Conservation (phyloP, 1,140 invertebrate species). For the Coelopa frigida region DNA sequence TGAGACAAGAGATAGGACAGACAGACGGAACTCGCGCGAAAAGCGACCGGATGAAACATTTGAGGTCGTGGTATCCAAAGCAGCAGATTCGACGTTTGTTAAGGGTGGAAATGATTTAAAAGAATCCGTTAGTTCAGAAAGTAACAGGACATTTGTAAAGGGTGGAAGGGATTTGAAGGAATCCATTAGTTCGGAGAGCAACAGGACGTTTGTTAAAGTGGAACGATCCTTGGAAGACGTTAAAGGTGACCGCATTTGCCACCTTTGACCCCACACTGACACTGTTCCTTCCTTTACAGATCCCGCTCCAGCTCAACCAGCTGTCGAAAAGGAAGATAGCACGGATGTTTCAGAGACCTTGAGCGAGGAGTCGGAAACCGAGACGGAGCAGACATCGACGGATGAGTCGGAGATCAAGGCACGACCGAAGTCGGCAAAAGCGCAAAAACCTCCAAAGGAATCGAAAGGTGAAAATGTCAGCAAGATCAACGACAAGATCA, state of each 20-base stretch:
- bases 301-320: too few relatives aligned
- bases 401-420: too few relatives aligned
- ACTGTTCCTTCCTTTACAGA: too few relatives aligned
- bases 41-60: not conserved
- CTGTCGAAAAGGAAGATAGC: too few relatives aligned
- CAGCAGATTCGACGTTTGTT: not conserved
- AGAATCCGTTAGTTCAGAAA: not conserved
- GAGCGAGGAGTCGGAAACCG: not conserved
- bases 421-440: too few relatives aligned
- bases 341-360: slow-evolving; percentile 5
- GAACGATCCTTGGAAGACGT: not conserved
- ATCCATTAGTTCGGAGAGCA: slow-evolving; percentile 3
- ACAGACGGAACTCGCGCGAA: not conserved
- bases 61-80: not conserved
- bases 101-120: not conserved
- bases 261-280: too few relatives aligned
- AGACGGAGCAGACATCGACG: not conserved
- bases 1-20: too few relatives aligned
- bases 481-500: not conserved
- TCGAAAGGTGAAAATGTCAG: too few relatives aligned
- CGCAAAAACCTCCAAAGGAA: too few relatives aligned
- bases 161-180: not conserved
- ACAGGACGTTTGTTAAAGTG: slow-evolving; percentile 5
- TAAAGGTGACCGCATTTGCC: too few relatives aligned
- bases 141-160: slow-evolving; percentile 8